Base-by-base conservation (phyloP, 2,113 vertebrate genomes). In the Podiceps cristatus region DNA sequence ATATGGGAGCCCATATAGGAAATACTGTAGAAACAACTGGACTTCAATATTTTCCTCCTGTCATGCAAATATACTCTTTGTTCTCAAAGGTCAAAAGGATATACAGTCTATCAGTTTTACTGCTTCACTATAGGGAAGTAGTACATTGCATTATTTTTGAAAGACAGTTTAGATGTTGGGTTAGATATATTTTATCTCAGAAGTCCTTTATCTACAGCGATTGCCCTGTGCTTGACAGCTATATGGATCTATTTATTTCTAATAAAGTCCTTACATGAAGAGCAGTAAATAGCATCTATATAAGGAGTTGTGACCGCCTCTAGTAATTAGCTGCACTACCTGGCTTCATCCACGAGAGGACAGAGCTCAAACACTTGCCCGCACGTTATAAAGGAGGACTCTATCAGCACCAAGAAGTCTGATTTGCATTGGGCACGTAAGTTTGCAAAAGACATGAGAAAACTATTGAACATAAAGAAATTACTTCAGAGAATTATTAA, bases 231-330 rank as follows among this genome's bases (percentile, higher is more conserved):
- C 23, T 64, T 59, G 37, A 60, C 44, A 82, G 14, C 52, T 69
- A 3, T 22, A 66, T 1, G 0, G 18, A 86, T 20, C 29, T 58
- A 45, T 67, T 77, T 76, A 82, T 37, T 45, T 25, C 29, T 10
- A 24, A 49, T 31, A 67, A 74, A 93, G 86, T 8, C 33, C 22
- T 72, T 58, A 28, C 7, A 20, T 4, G 12, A 60, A 89, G 42
- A 42, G 24, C 44, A 49, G 29, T 53, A 37, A 49, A 37, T 28
- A 35, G 35, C 45, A 66, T 1, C 53, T 35, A 1, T 2, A 5
- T 0, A 31, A 6, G 25, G 42, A 88, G 31, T 2, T 47, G 63
- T 0, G 20, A 5, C 11, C 0, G 45, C 35, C 37, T 27, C 11
- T 3, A 29, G 45, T 53, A n/a, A 3, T 3, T 40, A 28, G 0